phyloP scores from a whole-genome alignment of 1,140 invertebrate genomes.

The Triops longicaudatus region DNA sequence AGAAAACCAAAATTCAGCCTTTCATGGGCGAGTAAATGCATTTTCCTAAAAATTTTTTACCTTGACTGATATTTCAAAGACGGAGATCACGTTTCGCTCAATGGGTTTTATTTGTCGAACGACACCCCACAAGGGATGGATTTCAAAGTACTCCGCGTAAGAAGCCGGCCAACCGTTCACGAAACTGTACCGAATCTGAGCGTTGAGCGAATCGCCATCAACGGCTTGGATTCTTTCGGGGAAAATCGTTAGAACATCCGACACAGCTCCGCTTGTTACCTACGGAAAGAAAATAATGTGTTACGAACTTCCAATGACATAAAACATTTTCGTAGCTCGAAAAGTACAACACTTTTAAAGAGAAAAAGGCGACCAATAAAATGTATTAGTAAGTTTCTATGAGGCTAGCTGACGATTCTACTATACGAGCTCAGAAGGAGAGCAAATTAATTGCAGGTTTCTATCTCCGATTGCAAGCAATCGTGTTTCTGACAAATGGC shows the following conservation, averaged over 20 bases:
- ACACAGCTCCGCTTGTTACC: conserved; percentile 69
- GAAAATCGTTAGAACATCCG: conserved; percentile 68
- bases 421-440: too few species aligned
- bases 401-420: not conserved
- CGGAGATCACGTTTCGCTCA: conserved; percentile 63
- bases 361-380: too few species aligned
- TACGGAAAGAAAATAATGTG: conserved; percentile 32
- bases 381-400: not conserved
- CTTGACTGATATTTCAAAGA: conserved; percentile 64
- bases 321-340: too few species aligned
- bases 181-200: conserved; percentile 69
- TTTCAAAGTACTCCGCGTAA: conserved; percentile 72
- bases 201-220: conserved; percentile 73
- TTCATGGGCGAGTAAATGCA: not conserved
- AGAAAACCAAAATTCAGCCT: conserved; percentile 3
- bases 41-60: conserved; percentile 39
- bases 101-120: conserved; percentile 70
- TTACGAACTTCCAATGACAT: too few species aligned
- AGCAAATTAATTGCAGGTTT: too few species aligned
- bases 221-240: conserved; percentile 81
- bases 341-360: too few species aligned
- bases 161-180: conserved; percentile 63
- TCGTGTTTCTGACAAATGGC: too few species aligned
- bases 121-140: conserved; percentile 66
- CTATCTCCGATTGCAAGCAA: too few species aligned